Evolutionary conservation across 2,888 invertebrate species (phyloP), one percentile per base, ranked within the genome.

Genomic region (Parnassius smintheus): DNA sequence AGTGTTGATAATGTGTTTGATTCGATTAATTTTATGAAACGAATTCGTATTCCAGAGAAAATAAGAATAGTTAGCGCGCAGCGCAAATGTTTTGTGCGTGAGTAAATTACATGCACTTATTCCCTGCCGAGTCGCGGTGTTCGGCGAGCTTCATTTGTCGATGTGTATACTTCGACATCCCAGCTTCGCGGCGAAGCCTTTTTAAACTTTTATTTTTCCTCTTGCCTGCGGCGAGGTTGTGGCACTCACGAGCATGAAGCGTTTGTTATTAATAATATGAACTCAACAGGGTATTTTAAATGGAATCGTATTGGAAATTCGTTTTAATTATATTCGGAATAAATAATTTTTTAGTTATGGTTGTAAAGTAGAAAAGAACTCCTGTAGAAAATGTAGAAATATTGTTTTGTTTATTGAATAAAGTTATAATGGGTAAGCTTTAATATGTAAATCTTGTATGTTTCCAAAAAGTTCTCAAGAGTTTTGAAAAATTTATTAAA

Each of bases 171-270:
- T 74, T 70, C 70, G 75, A 75, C 73, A 70, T 72, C 75, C 75
- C 78, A 76, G 82, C 85, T 80, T 79, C 73, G 83, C 83, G 79
- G 82, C 84, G 76, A 72, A 84, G 84, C 82, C 88, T 88, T 88
- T 86, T 89, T 88, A 82, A 88, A 76, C 77, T 86, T 88, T 89
- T 88, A 84, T 88, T 91, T 90, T 89, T 88, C 85, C 86, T 87
- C 76, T 77, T 86, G 78, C 78, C 77, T 84, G 79, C 78, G 81
- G 80, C 77, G 76, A 76, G 75, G 77, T 76, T 80, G 81, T 79
- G 78, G 76, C 77, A 75, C 75, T 80, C 75, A 72, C 75, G 73
- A 74, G 74, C 72, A 75, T 66, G 67, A 66, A 63, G 65, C 70
- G 68, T 68, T 71, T 74, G 68, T 72, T 66, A 61, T 65, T 49